These are phyloP conservation scores for Mactra quadrangularis DNA, from an alignment of 1,140 invertebrate species.

Conservation along the genomic window DNA sequence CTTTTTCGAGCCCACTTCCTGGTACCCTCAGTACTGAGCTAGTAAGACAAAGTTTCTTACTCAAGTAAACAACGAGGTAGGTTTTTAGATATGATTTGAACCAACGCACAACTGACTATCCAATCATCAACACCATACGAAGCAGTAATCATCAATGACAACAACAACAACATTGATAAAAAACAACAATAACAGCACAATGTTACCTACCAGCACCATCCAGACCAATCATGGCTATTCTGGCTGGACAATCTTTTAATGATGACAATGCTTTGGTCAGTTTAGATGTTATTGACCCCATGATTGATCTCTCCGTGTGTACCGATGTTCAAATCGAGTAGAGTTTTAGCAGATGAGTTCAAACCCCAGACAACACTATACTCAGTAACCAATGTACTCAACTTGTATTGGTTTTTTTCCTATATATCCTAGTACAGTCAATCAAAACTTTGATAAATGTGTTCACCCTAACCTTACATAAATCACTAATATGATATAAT, in stretches of 20 bases:
- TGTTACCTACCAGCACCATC: slow-evolving; percentile 79
- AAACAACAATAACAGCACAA: background rate
- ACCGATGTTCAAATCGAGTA: background rate
- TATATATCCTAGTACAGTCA: background rate
- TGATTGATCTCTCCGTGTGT: slow-evolving; percentile 12
- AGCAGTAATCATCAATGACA: background rate
- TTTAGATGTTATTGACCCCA: slow-evolving; percentile 78
- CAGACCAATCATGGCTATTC: slow-evolving; percentile 81
- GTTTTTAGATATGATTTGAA: too few species aligned
- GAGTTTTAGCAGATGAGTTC: background rate
- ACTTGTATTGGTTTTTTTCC: background rate
- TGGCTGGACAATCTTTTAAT: slow-evolving; percentile 69
- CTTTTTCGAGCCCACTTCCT: too few species aligned
- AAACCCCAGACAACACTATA: too few species aligned
- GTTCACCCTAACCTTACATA: too few species aligned
- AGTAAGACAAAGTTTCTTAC: too few species aligned
- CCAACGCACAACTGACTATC: too few species aligned
- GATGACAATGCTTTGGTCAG: slow-evolving; percentile 66
- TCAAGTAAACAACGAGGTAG: too few species aligned
- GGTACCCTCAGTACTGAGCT: too few species aligned
- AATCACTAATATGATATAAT: too few species aligned
- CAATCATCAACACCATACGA: too few species aligned
- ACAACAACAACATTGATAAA: background rate
- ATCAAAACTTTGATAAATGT: too few species aligned
- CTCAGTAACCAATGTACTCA: background rate